Evolutionary conservation across 2,797 vertebrate species (phyloP).

Genomic region (Streptopelia turtur): DNA sequence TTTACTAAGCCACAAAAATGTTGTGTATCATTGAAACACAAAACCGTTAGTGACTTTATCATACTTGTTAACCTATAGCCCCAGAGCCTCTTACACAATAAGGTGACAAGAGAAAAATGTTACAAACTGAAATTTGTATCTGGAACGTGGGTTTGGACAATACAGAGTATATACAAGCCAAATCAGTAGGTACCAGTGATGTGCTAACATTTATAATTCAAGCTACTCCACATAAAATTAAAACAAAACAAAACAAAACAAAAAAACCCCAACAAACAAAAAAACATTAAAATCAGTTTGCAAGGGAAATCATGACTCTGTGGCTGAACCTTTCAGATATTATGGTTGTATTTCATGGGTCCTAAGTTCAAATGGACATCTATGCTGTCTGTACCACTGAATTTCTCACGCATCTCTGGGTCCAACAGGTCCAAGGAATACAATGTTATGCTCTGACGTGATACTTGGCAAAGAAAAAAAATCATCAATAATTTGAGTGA

Average conservation of each 20-base stretch:
- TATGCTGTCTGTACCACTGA: not conserved
- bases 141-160: not conserved
- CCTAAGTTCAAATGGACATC: not conserved
- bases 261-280: not conserved
- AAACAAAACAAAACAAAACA: not conserved
- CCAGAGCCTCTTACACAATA: conserved; percentile 8
- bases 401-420: not conserved
- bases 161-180: not conserved
- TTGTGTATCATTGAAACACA: conserved; percentile 6
- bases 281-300: not conserved
- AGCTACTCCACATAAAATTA: not conserved
- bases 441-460: not conserved
- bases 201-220: not conserved
- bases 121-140: not conserved
- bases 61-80: conserved; percentile 12
- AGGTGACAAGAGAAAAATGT: not conserved
- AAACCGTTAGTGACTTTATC: conserved; percentile 32
- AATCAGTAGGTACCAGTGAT: not conserved
- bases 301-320: not conserved
- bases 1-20: conserved; percentile 51
- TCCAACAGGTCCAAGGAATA: not conserved
- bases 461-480: not conserved
- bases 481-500: not conserved
- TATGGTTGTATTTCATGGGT: not conserved
- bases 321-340: not conserved